Evolutionary conservation across 2,888 invertebrate genomes (phyloP).

Genomic region (Copidosoma aretas): DNA sequence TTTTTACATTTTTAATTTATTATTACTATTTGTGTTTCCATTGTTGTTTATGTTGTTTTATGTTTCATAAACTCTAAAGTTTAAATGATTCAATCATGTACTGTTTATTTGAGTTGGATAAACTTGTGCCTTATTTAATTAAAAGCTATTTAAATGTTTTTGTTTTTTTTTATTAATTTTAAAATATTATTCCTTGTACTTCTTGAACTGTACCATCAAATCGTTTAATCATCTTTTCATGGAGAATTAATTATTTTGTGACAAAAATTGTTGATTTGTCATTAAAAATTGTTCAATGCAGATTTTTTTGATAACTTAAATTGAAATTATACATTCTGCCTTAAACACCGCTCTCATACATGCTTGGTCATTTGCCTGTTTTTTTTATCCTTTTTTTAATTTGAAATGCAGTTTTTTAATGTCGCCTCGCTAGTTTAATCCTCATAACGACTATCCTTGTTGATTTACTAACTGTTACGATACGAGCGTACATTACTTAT

Average conservation of each 20-base stretch:
- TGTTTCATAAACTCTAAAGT: too few species aligned
- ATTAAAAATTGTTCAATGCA: neutral
- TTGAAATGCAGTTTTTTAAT: constrained; percentile 35
- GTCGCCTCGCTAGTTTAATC: constrained; percentile 25
- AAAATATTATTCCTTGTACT: neutral
- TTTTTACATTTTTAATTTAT: too few species aligned
- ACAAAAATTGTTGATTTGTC: neutral
- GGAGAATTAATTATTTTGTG: neutral
- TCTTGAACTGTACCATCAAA: too few species aligned
- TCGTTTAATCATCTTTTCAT: too few species aligned
- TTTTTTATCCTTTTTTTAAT: constrained; percentile 27
- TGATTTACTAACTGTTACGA: constrained; percentile 28
- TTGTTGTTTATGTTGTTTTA: too few species aligned
- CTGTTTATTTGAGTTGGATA: too few species aligned
- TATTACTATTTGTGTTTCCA: too few species aligned
- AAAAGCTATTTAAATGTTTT: too few species aligned
- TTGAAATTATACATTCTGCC: constrained; percentile 50
- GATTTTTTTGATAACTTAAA: constrained; percentile 41
- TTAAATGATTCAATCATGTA: too few species aligned
- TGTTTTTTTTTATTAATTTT: too few species aligned
- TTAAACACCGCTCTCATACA: constrained; percentile 58
- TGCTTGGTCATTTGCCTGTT: constrained; percentile 41
- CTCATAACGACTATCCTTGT: constrained; percentile 11
- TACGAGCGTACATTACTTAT: constrained; percentile 28
- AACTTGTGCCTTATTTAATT: too few species aligned